Conservation (phyloP, 2,113 vertebrate genomes). For the Ammospiza caudacuta region DNA sequence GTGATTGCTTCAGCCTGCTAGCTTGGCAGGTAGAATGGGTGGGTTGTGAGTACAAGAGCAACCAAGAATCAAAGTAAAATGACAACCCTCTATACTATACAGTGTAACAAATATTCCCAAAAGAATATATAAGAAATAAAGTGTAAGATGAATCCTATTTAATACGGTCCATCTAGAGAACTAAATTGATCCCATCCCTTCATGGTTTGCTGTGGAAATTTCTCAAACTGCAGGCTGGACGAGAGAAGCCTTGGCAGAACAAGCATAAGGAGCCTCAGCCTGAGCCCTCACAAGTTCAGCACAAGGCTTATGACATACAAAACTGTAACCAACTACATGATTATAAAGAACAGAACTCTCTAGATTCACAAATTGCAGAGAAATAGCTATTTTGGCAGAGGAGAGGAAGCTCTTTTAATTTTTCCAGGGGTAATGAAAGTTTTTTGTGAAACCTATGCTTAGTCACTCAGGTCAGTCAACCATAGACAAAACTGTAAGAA, state of each 20-base stretch:
- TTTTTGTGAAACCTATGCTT: not conserved
- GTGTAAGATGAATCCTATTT: not conserved
- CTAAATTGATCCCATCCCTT: not conserved
- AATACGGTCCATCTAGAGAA: not conserved
- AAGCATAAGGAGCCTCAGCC: not conserved
- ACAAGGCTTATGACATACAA: not conserved
- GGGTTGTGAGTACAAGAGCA: not conserved
- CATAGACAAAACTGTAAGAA: not conserved
- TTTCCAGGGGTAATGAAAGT: not conserved
- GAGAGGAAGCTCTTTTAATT: not conserved
- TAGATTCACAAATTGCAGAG: not conserved
- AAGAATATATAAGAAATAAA: not conserved
- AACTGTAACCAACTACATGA: not conserved
- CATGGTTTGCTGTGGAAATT: not conserved
- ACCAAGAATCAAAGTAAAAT: not conserved
- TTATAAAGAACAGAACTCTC: not conserved
- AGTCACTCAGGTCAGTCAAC: not conserved
- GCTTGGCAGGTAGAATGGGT: rapidly evolving
- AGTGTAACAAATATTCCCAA: not conserved
- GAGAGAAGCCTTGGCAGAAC: not conserved
- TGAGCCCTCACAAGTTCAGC: not conserved
- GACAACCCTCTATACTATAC: not conserved
- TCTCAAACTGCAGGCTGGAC: not conserved
- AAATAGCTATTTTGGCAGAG: not conserved
- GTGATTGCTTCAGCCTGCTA: not conserved